These are phyloP conservation scores for Belgica antarctica DNA, from an alignment of 2,888 invertebrate genomes.

Conservation along the genomic window DNA sequence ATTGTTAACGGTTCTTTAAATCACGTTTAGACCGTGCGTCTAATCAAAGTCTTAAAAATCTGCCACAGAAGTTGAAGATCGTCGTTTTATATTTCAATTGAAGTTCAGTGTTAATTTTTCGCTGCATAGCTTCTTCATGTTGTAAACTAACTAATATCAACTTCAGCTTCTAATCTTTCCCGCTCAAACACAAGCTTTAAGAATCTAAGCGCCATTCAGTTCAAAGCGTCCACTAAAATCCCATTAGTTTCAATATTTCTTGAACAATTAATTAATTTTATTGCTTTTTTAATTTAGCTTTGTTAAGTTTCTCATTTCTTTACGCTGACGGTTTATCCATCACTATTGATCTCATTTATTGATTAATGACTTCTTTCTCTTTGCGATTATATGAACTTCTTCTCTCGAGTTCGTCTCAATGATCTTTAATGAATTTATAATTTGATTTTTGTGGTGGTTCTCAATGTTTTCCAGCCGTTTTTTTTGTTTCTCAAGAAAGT, in stretches of 20 bases:
- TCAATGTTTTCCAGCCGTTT: neutral
- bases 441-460: constrained; percentile 23
- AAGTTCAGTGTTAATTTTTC: too few relatives aligned
- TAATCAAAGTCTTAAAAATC: too few relatives aligned
- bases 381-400: neutral
- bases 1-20: too few relatives aligned
- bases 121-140: too few relatives aligned
- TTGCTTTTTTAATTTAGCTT: constrained; percentile 30
- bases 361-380: constrained; percentile 35
- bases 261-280: constrained; percentile 42
- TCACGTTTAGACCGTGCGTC: too few relatives aligned
- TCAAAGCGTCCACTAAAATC: constrained; percentile 22
- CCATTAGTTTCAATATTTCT: constrained; percentile 39
- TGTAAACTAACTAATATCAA: constrained; percentile 10
- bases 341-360: constrained; percentile 34
- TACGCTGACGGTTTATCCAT: neutral
- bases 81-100: too few relatives aligned
- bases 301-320: neutral
- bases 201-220: constrained; percentile 34
- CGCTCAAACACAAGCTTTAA: neutral
- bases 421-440: constrained; percentile 43
- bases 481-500: constrained; percentile 4
- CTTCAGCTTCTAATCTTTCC: neutral
- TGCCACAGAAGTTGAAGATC: too few relatives aligned
- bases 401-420: constrained; percentile 4